phyloP scores from a whole-genome alignment of 1,140 invertebrate genomes.

The Amphibalanus amphitrite region DNA sequence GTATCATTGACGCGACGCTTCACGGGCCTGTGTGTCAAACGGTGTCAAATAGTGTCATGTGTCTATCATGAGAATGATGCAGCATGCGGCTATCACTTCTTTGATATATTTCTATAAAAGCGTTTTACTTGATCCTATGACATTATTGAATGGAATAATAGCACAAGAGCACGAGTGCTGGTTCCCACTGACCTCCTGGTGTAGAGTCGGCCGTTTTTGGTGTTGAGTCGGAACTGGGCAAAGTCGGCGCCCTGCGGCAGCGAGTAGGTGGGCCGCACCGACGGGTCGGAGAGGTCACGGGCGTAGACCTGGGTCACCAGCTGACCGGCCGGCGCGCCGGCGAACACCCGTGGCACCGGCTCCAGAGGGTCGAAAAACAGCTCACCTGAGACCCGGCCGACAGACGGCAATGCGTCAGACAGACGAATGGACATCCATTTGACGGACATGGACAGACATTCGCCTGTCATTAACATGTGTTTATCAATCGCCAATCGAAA shows the following conservation, averaged over 20 bases:
- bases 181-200: background rate
- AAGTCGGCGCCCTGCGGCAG: background rate
- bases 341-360: background rate
- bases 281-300: background rate
- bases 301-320: background rate
- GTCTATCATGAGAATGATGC: too few relatives aligned
- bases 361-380: background rate
- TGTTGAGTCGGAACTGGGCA: background rate
- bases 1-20: background rate
- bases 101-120: too few relatives aligned
- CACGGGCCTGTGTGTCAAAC: background rate
- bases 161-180: too few relatives aligned
- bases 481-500: too few relatives aligned
- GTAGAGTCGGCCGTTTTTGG: background rate
- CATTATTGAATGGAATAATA: too few relatives aligned
- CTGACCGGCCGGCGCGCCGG: background rate
- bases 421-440: too few relatives aligned
- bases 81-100: too few relatives aligned
- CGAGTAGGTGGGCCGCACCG: background rate
- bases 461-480: too few relatives aligned
- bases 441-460: too few relatives aligned
- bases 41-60: too few relatives aligned
- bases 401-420: background rate
- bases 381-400: background rate
- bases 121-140: too few relatives aligned